These are phyloP conservation scores for Paelopatides confundens DNA, from an alignment of 53 echinoderm and acorn worm species.

Conservation along the genomic window DNA sequence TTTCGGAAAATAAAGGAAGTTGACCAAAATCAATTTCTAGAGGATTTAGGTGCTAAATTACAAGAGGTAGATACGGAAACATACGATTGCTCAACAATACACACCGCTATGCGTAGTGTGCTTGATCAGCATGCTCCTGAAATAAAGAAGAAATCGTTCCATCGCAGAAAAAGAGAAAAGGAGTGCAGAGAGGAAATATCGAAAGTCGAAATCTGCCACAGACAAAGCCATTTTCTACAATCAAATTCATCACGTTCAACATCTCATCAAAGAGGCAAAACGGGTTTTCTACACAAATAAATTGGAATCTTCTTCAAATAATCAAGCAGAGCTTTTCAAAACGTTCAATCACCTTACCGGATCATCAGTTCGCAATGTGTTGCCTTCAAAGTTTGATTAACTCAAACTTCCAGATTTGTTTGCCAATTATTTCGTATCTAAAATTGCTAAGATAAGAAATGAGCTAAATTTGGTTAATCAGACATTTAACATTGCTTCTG, in stretches of 20 bases:
- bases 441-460: conserved; percentile 24
- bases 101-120: not conserved
- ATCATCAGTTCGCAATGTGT: conserved; percentile 7
- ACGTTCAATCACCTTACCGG: not conserved
- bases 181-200: not conserved
- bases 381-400: conserved; percentile 15
- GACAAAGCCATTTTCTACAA: not conserved
- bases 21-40: not conserved
- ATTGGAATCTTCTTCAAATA: not conserved
- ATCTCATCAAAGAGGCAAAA: not conserved
- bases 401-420: conserved; percentile 11
- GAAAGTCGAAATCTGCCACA: not conserved
- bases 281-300: not conserved
- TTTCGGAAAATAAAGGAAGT: not conserved
- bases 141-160: not conserved
- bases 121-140: not conserved
- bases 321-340: not conserved
- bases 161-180: not conserved
- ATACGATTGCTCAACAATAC: not conserved
- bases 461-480: not conserved
- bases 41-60: not conserved
- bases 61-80: not conserved
- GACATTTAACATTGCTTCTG: not conserved
- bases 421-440: conserved; percentile 26
- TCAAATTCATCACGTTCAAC: not conserved